phyloP scores from a whole-genome alignment of 2,113 vertebrate genomes.

The Triplophysa tibetana region DNA sequence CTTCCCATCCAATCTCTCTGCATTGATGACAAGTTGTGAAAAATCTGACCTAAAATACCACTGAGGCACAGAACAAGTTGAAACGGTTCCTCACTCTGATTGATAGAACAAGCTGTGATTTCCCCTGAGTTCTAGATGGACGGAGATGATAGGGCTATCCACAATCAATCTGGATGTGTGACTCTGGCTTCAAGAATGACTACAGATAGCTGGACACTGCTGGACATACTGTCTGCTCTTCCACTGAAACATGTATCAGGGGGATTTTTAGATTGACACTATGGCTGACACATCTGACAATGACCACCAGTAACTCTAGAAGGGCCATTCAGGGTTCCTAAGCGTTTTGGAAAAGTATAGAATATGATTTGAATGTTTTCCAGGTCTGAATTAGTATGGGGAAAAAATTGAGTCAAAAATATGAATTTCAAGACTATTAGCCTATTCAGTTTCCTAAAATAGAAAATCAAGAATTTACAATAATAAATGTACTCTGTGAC shows the following conservation, averaged over 20 bases:
- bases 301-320: conserved; percentile 14
- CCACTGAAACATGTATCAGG: conserved; percentile 40
- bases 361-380: no score
- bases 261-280: conserved; percentile 27
- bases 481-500: no score
- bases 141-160: conserved; percentile 56
- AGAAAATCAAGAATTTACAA: no score
- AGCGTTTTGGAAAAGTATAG: no score
- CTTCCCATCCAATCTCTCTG: conserved; percentile 32
- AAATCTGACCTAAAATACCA: conserved; percentile 57
- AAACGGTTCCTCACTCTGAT: conserved; percentile 62
- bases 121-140: conserved; percentile 63
- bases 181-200: conserved; percentile 55
- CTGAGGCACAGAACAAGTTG: conserved; percentile 58
- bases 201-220: conserved; percentile 50
- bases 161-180: conserved; percentile 59
- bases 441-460: no score
- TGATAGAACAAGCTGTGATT: conserved; percentile 63
- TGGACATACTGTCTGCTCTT: conserved; percentile 42
- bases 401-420: no score
- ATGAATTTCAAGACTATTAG: no score
- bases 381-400: no score
- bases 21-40: conserved; percentile 53
- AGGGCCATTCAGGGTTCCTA: neutral
- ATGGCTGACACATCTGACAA: conserved; percentile 26